These are phyloP conservation scores for Mythimna lalbum DNA, from an alignment of 2,888 invertebrate genomes.

Conservation along the genomic window DNA sequence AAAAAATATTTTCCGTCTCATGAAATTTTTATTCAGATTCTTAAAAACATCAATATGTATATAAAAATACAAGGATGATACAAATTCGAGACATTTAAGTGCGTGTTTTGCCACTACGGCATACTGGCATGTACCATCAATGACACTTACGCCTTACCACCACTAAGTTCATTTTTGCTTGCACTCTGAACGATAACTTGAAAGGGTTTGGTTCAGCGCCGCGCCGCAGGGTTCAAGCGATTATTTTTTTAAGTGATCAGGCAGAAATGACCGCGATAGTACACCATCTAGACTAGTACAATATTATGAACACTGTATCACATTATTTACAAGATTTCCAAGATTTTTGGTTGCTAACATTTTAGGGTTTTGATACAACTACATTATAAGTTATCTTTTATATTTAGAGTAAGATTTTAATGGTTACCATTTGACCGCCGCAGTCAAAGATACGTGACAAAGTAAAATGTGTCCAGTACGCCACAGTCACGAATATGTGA, in stretches of 20 bases:
- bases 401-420: slow-evolving; percentile 11
- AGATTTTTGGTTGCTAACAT: slow-evolving; percentile 36
- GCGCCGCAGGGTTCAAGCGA: too few species aligned
- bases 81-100: slow-evolving; percentile 80
- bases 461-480: too few species aligned
- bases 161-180: too few species aligned
- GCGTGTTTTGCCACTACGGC: slow-evolving; percentile 52
- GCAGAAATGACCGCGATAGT: too few species aligned
- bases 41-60: slow-evolving; percentile 72
- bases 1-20: slow-evolving; percentile 80
- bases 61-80: slow-evolving; percentile 77
- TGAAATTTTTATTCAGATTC: slow-evolving; percentile 72
- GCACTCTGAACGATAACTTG: too few species aligned
- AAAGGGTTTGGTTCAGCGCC: too few species aligned
- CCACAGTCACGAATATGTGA: too few species aligned
- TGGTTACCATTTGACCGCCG: neutral
- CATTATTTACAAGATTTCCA: slow-evolving; percentile 59
- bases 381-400: slow-evolving; percentile 10
- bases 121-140: slow-evolving; percentile 5
- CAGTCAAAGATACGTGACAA: too few species aligned
- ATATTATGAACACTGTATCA: slow-evolving; percentile 55
- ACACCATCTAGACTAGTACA: slow-evolving; percentile 51
- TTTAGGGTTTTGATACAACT: slow-evolving; percentile 15
- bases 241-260: too few species aligned
- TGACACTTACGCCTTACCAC: too few species aligned